phyloP scores from a whole-genome alignment of 1,140 invertebrate species.

The Sminthurides bifidus region DNA sequence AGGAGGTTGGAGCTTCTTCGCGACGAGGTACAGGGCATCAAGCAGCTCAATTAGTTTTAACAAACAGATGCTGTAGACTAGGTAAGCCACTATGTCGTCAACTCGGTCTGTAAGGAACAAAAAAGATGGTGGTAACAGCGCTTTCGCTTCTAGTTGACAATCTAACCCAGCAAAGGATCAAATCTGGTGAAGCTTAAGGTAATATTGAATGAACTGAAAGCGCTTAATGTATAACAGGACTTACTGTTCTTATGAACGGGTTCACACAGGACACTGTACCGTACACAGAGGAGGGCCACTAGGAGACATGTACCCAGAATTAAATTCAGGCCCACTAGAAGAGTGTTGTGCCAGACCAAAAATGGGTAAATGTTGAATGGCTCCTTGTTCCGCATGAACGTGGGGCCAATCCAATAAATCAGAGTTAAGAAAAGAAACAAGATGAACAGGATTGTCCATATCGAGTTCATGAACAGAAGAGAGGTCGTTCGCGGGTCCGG shows the following conservation, averaged over 20 bases:
- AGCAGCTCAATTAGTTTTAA: conserved; percentile 1
- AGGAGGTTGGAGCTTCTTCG: not conserved
- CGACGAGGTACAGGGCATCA: not conserved
- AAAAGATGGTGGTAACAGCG: not conserved
- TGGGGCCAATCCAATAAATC: not conserved
- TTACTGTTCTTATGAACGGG: too few species aligned
- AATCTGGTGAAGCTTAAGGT: not conserved
- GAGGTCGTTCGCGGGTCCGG: not conserved
- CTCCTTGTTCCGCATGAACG: not conserved
- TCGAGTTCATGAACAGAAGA: not conserved
- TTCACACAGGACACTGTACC: not conserved
- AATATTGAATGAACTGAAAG: too few species aligned
- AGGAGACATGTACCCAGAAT: not conserved
- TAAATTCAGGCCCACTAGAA: not conserved
- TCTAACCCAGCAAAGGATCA: not conserved
- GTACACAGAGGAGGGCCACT: not conserved
- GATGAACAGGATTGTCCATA: not conserved
- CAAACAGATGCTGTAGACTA: not conserved
- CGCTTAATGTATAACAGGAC: too few species aligned
- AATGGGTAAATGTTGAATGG: not conserved
- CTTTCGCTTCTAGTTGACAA: not conserved
- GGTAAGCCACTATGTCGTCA: not conserved
- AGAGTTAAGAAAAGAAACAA: not conserved
- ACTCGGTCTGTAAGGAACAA: not conserved
- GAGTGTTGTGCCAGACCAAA: not conserved